phyloP scores from a whole-genome alignment of 2,797 vertebrate species.

The Borostomias antarcticus region DNA sequence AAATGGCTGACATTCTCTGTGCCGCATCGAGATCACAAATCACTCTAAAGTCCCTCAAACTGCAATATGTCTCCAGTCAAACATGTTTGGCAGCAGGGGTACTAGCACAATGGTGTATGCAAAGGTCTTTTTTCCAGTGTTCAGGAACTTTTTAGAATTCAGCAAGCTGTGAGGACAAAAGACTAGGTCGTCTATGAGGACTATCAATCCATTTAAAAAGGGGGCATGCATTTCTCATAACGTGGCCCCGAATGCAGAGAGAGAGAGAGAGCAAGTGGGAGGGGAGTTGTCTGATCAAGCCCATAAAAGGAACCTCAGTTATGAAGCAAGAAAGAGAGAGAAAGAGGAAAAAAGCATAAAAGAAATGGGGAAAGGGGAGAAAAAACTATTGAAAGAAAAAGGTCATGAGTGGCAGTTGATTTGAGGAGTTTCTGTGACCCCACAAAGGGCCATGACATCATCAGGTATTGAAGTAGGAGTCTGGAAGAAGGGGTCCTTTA shows the following conservation, averaged over 20 bases:
- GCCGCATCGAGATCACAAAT: constrained; percentile 45
- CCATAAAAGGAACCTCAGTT: constrained; percentile 77
- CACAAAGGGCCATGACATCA: constrained; percentile 89
- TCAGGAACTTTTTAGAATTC: constrained; percentile 67
- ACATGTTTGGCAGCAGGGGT: constrained; percentile 61
- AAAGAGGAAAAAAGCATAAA: constrained; percentile 73
- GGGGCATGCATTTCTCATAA: constrained; percentile 76
- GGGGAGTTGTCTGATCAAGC: constrained; percentile 71
- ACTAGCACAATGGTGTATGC: constrained; percentile 60
- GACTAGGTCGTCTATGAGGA: constrained; percentile 59
- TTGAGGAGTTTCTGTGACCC: constrained; percentile 85
- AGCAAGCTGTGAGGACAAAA: constrained; percentile 61
- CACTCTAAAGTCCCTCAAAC: constrained; percentile 39
- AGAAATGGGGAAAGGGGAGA: constrained; percentile 57
- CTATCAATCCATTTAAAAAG: constrained; percentile 76
- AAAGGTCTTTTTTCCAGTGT: constrained; percentile 43
- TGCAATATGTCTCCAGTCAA: constrained; percentile 71
- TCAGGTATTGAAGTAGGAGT: constrained; percentile 87
- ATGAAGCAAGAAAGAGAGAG: constrained; percentile 66
- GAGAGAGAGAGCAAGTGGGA: constrained; percentile 66
- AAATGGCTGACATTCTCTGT: constrained; percentile 69
- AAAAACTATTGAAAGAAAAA: constrained; percentile 69
- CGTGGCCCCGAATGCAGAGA: constrained; percentile 67
- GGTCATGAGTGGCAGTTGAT: constrained; percentile 80
- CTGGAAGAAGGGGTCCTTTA: constrained; percentile 83